Evolutionary conservation across 2,888 invertebrate genomes (phyloP), one percentile per base, ranked within the genome.

Genomic region (Tetramorium bicarinatum): DNA sequence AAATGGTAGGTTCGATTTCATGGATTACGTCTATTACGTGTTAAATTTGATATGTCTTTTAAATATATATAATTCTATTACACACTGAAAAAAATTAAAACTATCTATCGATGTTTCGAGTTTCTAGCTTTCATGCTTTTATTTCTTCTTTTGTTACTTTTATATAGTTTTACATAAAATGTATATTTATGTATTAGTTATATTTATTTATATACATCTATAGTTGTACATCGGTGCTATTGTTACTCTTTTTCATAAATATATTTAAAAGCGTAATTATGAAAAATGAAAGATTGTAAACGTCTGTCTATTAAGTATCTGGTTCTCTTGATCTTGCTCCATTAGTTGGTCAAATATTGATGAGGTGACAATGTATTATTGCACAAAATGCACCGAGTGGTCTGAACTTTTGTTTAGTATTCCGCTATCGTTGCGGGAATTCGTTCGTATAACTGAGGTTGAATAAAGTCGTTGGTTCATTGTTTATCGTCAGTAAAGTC

Each of bases 401-500:
- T 18, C 15, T 44, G 21, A 34, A 59, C 8, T 44, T 71, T 56
- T 2, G 15, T 34, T 79, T 71, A 71, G 69, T 71, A 71, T 47
- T 56, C 34, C 44, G 13, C 25, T n/a, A 18, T 56, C 54, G 21
- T 79, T 69, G 41, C 41, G 38, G 13, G 25, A 29, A 41, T 54
- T 67, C n/a, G 29, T 71, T 71, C 18, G 34, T 71, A 34, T 47
- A 38, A 79, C 29, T 4, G 41, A 8, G 47, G 11, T 79, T 59
- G 21, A 79, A 47, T 34, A 79, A 71, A 59, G 21, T 79, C 71
- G 9, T 44, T 56, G 54, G 83, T 81, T 82, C 61, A 85, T 87
- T 87, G 87, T 87, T 86, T 79, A 80, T 79, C 82, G 87, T 80
- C 76, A 44, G 69, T 13, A 64, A 56, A 49, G 44, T 62, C 18